Percentiles rank a stretch among this genome's conserved stretches.
phyloP scores from a whole-genome alignment of 2,888 invertebrate species.

The Agelastica alni region DNA sequence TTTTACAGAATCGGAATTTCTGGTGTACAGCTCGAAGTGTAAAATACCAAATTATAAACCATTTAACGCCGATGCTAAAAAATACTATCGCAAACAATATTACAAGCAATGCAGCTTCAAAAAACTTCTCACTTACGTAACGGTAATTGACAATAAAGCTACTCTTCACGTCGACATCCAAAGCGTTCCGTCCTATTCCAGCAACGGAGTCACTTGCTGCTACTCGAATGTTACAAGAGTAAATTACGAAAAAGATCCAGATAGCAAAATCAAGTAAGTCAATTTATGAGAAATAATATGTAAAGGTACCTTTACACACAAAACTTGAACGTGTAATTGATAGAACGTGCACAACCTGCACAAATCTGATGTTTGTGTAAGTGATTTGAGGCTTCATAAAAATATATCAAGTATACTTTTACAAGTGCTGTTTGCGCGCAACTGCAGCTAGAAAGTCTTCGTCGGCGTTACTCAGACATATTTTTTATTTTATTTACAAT shows the following conservation, averaged over 20 bases:
- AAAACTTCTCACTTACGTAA: conserved; percentile 50
- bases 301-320: too few relatives aligned
- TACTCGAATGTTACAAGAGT: conserved; percentile 45
- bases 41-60: conserved; percentile 66
- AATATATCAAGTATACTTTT: too few relatives aligned
- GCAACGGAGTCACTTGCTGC: conserved; percentile 43
- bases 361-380: too few relatives aligned
- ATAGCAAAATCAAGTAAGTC: conserved; percentile 44
- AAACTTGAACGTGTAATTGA: too few relatives aligned
- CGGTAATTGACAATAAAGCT: conserved; percentile 46
- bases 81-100: conserved; percentile 59
- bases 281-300: too few relatives aligned
- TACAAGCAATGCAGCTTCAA: conserved; percentile 60
- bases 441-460: too few relatives aligned
- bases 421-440: too few relatives aligned
- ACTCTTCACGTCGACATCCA: conserved; percentile 48
- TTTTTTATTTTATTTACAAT: too few relatives aligned
- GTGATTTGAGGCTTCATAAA: too few relatives aligned
- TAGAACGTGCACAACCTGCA: too few relatives aligned
- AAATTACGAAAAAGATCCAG: conserved; percentile 38
- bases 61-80: conserved; percentile 61
- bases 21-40: conserved; percentile 66
- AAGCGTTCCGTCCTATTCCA: conserved; percentile 45
- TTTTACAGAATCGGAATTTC: conserved; percentile 51
- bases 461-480: too few relatives aligned